Conservation (phyloP, 1,140 invertebrate species). For the Diachasmimorpha longicaudata region DNA sequence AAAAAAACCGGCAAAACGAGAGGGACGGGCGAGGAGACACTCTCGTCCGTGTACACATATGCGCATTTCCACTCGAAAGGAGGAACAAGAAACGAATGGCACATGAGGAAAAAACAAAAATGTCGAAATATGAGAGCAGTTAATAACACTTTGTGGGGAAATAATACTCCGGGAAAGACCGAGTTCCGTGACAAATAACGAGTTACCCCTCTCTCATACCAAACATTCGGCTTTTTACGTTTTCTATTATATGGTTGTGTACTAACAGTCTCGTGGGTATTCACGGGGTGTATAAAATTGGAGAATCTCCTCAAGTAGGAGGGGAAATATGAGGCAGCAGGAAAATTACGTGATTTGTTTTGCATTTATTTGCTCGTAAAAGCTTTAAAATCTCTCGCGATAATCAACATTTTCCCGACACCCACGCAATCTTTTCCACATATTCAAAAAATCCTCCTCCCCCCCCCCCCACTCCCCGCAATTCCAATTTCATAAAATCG, state of each 20-base stretch:
- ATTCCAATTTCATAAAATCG: not conserved
- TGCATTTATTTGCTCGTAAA: no score
- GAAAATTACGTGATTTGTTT: not conserved
- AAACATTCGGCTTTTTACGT: conserved; percentile 23
- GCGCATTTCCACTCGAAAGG: conserved; percentile 27
- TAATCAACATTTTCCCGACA: no score
- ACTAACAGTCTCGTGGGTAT: conserved; percentile 34
- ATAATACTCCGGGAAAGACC: conserved; percentile 63
- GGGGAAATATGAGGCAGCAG: not conserved
- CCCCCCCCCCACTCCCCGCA: no score
- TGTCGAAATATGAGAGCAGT: conserved; percentile 63
- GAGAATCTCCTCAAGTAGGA: not conserved
- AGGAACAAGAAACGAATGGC: conserved; percentile 40
- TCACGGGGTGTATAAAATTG: not conserved
- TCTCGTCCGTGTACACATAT: conserved; percentile 3
- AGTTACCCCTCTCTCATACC: conserved; percentile 41
- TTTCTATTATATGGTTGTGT: conserved; percentile 23
- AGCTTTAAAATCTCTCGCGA: no score
- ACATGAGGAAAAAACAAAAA: conserved; percentile 52
- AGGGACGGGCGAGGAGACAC: conserved; percentile 13
- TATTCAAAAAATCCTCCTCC: no score
- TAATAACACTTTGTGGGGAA: conserved; percentile 64
- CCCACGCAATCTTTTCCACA: no score
- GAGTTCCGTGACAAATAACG: conserved; percentile 63
- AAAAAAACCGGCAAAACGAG: conserved; percentile 31